phyloP scores from a whole-genome alignment of 1,140 invertebrate genomes.

The Portunus trituberculatus region DNA sequence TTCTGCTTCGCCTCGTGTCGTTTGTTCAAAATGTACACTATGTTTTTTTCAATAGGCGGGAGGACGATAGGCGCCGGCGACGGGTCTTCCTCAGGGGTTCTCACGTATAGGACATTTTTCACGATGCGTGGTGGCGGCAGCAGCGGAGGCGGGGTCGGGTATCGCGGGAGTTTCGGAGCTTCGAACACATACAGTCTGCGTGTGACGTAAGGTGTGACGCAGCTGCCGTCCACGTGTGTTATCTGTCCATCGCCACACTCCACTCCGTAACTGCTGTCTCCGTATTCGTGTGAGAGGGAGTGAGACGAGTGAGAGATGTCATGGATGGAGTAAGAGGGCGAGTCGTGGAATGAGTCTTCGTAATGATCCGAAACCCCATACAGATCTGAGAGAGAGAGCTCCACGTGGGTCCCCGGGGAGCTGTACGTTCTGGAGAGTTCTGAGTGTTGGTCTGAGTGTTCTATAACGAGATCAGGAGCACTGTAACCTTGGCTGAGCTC shows the following conservation, averaged over 20 bases:
- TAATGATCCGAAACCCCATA: too few relatives aligned
- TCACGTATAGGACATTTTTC: not conserved
- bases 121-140: not conserved
- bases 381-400: too few relatives aligned
- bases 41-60: slow-evolving; percentile 24
- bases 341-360: too few relatives aligned
- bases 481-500: too few relatives aligned
- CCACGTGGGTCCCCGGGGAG: too few relatives aligned
- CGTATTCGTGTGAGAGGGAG: not conserved
- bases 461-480: too few relatives aligned
- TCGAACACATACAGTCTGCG: not conserved
- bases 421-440: too few relatives aligned
- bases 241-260: not conserved
- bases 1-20: not conserved
- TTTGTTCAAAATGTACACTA: slow-evolving; percentile 49
- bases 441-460: too few relatives aligned
- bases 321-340: not conserved
- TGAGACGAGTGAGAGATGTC: not conserved
- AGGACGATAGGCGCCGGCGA: not conserved
- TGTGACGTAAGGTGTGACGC: not conserved
- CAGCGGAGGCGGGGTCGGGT: not conserved
- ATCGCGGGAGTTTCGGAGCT: not conserved
- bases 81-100: not conserved
- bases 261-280: not conserved
- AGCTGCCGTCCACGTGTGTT: not conserved